Conservation (phyloP, 1,140 invertebrate genomes). For the Hirudo medicinalis region DNA sequence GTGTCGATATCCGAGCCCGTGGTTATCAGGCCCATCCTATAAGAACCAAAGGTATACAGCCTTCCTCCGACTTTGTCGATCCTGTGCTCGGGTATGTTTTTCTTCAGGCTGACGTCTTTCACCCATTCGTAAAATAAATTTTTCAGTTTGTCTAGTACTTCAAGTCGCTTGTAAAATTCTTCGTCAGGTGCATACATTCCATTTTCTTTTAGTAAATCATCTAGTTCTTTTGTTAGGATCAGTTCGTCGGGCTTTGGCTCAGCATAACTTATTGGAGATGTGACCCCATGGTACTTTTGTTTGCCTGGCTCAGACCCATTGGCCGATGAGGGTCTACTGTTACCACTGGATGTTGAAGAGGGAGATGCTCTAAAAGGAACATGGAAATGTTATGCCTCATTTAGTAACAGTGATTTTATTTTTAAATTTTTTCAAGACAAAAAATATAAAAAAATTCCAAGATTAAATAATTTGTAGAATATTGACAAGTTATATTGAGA, state of each 20-base stretch:
- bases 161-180: constrained; percentile 45
- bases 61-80: constrained; percentile 69
- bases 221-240: constrained; percentile 65
- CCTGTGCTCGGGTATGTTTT: constrained; percentile 38
- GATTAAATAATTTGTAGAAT: too few species aligned
- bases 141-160: constrained; percentile 11
- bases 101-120: constrained; percentile 7
- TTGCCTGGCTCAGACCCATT: not conserved
- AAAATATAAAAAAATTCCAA: too few species aligned
- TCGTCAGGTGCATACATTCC: constrained; percentile 40
- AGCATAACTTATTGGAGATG: constrained; percentile 78
- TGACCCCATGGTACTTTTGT: constrained; percentile 55
- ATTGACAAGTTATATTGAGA: too few species aligned
- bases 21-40: constrained; percentile 73
- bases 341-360: not conserved
- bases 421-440: too few species aligned
- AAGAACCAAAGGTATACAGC: constrained; percentile 98
- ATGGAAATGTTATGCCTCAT: too few species aligned
- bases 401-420: too few species aligned
- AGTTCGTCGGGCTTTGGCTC: constrained; percentile 71
- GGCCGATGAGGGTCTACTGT: not conserved
- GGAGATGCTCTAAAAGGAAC: too few species aligned
- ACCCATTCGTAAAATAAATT: constrained; percentile 7
- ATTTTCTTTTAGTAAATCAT: constrained; percentile 46
- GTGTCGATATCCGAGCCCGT: constrained; percentile 95